phyloP scores from a whole-genome alignment of 1,140 invertebrate species.

The Sesamia nonagrioides region DNA sequence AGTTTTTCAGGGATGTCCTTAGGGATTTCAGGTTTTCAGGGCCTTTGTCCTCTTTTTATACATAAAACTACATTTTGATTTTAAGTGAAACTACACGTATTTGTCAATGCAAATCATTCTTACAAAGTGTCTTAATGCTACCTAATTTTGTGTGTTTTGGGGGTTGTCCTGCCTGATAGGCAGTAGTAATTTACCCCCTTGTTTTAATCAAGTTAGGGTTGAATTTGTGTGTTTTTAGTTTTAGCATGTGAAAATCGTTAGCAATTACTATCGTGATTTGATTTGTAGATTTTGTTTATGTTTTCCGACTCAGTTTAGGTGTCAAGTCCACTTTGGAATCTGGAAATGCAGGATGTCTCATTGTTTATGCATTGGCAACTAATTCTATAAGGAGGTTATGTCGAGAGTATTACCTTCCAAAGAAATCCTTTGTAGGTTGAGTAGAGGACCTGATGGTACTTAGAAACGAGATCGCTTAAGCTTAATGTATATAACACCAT shows the following conservation, averaged over 20 bases:
- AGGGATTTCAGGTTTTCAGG: slow-evolving; percentile 25
- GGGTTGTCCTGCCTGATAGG: neutral
- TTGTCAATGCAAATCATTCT: slow-evolving; percentile 8
- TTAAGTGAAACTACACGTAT: slow-evolving; percentile 7
- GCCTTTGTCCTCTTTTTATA: slow-evolving; percentile 3
- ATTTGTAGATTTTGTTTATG: slow-evolving; percentile 16
- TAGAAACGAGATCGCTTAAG: neutral
- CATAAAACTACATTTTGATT: slow-evolving; percentile 2
- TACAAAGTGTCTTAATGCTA: neutral
- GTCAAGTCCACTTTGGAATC: neutral
- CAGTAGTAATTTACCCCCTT: neutral
- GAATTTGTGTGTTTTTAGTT: neutral
- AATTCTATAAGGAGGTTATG: neutral
- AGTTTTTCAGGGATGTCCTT: slow-evolving; percentile 30
- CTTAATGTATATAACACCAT: neutral
- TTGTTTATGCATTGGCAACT: neutral
- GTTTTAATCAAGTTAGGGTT: neutral
- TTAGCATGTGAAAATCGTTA: neutral
- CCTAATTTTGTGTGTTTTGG: neutral
- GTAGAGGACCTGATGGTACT: neutral
- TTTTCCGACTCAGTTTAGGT: slow-evolving; percentile 30
- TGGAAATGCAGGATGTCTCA: neutral
- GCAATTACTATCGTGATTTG: slow-evolving; percentile 27
- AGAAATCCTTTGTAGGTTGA: neutral
- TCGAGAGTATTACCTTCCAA: too few relatives aligned